Conservation (phyloP, 2,888 invertebrate genomes). For the Macrosiphum euphorbiae region DNA sequence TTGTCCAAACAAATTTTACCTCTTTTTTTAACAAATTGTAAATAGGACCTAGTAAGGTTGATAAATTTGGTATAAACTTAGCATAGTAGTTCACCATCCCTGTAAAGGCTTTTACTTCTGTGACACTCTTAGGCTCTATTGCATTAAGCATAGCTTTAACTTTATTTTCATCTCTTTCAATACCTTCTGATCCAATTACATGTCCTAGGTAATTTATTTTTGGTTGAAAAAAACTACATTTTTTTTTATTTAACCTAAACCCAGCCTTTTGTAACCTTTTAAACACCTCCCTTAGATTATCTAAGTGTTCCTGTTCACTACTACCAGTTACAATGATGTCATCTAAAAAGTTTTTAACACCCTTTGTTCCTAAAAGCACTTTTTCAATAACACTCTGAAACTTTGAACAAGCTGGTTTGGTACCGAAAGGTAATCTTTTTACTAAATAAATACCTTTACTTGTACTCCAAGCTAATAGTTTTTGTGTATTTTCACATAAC, state of each 20-base stretch:
- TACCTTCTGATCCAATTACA: background rate
- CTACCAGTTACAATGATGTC: background rate
- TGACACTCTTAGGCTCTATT: no score
- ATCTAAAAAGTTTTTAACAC: slow-evolving; percentile 12
- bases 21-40: no score
- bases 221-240: slow-evolving; percentile 13
- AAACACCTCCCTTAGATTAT: no score
- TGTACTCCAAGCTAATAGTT: no score
- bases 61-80: background rate
- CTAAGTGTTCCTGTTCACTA: background rate
- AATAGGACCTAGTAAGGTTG: background rate
- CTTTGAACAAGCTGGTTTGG: background rate
- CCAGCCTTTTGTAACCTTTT: background rate
- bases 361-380: background rate
- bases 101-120: background rate
- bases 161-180: no score
- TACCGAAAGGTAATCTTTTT: background rate
- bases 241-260: background rate
- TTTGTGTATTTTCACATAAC: no score
- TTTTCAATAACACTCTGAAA: slow-evolving; percentile 17
- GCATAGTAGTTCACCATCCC: slow-evolving; percentile 3
- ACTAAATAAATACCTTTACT: background rate
- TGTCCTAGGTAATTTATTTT: slow-evolving; percentile 21
- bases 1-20: no score
- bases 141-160: no score